Conservation (phyloP, 2,797 vertebrate species). For the Triplophysa yarkandensis region DNA sequence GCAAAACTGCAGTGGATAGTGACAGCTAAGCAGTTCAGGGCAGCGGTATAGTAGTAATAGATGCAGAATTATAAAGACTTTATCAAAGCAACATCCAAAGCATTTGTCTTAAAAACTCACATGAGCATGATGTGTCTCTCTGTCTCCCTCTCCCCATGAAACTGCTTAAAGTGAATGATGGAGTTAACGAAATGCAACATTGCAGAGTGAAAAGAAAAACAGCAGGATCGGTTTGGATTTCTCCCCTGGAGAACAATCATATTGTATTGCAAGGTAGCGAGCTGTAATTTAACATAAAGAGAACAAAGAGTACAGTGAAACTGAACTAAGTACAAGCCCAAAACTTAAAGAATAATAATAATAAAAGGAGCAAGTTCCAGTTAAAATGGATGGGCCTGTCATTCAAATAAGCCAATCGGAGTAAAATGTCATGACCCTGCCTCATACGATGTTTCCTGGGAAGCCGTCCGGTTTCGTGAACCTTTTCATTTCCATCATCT, state of each 20-base stretch:
- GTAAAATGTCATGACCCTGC: not conserved
- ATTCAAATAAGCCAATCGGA: not conserved
- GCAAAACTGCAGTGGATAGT: slow-evolving; percentile 28
- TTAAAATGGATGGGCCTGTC: not conserved
- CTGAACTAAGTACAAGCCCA: not conserved
- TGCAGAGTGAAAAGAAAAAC: not conserved
- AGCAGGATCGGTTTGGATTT: slow-evolving; percentile 34
- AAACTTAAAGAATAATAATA: not conserved
- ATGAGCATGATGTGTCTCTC: slow-evolving; percentile 31
- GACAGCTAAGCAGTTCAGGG: slow-evolving; percentile 37
- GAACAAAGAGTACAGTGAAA: slow-evolving; percentile 10
- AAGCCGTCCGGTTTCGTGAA: not conserved
- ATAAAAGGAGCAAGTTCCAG: not conserved
- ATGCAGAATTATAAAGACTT: slow-evolving; percentile 36
- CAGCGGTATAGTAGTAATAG: slow-evolving; percentile 6
- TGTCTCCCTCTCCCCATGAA: not conserved
- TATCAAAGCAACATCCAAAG: slow-evolving; percentile 47
- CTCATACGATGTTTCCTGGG: not conserved
- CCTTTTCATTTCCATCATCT: not conserved
- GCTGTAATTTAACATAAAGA: slow-evolving; percentile 18
- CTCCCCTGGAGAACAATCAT: slow-evolving; percentile 23
- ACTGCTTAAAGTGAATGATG: slow-evolving; percentile 23
- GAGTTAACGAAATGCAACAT: slow-evolving; percentile 24
- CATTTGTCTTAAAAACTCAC: slow-evolving; percentile 35
- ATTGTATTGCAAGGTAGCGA: slow-evolving; percentile 10